phyloP scores from a whole-genome alignment of 2,888 invertebrate genomes.

The Drosophila kambysellisi region DNA sequence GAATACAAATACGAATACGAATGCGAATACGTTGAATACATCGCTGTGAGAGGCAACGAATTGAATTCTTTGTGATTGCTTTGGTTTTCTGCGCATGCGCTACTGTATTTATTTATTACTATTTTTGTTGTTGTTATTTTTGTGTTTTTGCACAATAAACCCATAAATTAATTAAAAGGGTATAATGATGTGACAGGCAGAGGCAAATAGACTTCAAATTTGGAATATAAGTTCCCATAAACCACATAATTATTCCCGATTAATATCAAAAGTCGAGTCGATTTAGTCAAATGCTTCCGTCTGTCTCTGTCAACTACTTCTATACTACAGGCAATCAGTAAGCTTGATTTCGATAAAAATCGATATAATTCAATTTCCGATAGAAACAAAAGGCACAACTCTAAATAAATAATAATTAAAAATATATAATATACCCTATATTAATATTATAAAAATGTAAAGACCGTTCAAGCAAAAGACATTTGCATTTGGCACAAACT shows the following conservation, averaged over 20 bases:
- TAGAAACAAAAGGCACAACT: neutral
- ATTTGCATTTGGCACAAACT: neutral
- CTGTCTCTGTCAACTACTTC: neutral
- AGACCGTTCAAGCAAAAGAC: neutral
- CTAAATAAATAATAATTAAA: neutral
- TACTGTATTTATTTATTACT: conserved; percentile 57
- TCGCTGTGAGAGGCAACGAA: conserved; percentile 9
- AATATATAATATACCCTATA: too few species aligned
- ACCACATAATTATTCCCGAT: neutral
- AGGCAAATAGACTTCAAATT: neutral
- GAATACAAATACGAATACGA: conserved; percentile 1
- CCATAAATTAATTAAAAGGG: neutral
- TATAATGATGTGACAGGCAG: neutral
- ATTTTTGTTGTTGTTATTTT: conserved; percentile 5
- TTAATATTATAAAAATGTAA: neutral
- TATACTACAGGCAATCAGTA: neutral
- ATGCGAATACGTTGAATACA: conserved; percentile 16
- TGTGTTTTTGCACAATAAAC: neutral
- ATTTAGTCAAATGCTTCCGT: too few species aligned
- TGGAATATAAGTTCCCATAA: neutral
- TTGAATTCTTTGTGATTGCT: conserved; percentile 45
- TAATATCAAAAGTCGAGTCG: neutral
- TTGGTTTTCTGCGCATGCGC: conserved; percentile 69
- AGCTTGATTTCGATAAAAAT: neutral
- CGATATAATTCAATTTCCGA: neutral